Evolutionary conservation across 2,888 invertebrate species (phyloP).

Genomic region (Sarcophaga rosellei): DNA sequence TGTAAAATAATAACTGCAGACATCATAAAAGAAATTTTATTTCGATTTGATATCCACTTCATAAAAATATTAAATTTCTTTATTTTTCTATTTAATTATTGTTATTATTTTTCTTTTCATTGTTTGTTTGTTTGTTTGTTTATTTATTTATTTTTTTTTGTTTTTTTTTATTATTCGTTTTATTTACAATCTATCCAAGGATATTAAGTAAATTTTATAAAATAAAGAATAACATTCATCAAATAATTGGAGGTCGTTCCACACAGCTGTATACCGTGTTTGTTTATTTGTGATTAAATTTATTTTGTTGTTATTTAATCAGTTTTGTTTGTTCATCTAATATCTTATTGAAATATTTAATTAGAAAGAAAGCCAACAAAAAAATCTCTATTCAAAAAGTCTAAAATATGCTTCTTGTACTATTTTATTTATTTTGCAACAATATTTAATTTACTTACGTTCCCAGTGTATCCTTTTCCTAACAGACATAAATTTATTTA

Average conservation of each 20-base stretch:
- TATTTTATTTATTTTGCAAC: conserved; percentile 37
- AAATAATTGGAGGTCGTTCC: no score
- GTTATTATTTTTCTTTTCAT: no score
- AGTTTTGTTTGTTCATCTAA: conserved; percentile 36
- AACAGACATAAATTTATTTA: no score
- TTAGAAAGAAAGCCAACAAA: conserved; percentile 5
- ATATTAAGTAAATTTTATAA: no score
- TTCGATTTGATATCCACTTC: neutral
- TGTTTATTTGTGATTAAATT: conserved; percentile 8
- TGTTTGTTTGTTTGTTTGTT: no score
- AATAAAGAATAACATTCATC: no score
- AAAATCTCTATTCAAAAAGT: neutral
- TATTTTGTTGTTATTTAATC: conserved; percentile 32
- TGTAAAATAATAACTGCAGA: neutral
- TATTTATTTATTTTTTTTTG: no score
- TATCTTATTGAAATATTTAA: conserved; percentile 58
- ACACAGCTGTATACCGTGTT: no score
- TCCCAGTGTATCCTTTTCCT: neutral
- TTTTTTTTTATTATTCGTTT: no score
- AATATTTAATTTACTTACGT: conserved; percentile 30
- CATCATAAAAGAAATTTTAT: neutral
- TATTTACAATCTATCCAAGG: no score
- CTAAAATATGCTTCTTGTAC: conserved; percentile 18
- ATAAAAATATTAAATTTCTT: conserved; percentile 2
- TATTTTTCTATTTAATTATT: neutral